A percentile compares a stretch with the other conserved stretches of the same genome.
phyloP scores from a whole-genome alignment of 1,140 invertebrate genomes.

The Drosophila sechellia region DNA sequence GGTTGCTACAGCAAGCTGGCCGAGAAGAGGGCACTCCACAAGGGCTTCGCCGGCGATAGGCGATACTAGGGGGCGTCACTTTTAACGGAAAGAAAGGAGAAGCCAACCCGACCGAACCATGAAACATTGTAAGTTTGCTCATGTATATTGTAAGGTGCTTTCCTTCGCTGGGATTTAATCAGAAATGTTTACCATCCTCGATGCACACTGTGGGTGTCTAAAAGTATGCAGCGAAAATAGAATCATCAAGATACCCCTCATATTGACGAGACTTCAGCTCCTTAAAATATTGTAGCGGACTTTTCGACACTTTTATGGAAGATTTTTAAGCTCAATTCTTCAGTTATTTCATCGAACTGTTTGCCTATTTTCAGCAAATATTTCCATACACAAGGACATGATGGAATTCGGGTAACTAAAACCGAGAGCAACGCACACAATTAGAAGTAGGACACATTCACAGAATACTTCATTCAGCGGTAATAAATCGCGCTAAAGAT shows the following conservation, averaged over 20 bases:
- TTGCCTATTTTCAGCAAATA: constrained; percentile 56
- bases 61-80: background rate
- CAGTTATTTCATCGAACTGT: too few relatives aligned
- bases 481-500: background rate
- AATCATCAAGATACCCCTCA: too few relatives aligned
- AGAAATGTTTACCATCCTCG: too few relatives aligned
- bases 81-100: background rate
- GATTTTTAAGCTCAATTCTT: too few relatives aligned
- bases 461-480: constrained; percentile 5
- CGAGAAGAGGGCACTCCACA: background rate
- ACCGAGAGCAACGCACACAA: constrained; percentile 6
- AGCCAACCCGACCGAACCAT: constrained; percentile 26
- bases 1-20: background rate
- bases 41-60: background rate
- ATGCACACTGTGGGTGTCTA: too few relatives aligned
- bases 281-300: too few relatives aligned
- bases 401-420: constrained; percentile 76
- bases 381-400: constrained; percentile 79
- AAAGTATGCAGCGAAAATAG: too few relatives aligned
- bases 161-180: too few relatives aligned
- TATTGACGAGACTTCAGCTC: background rate
- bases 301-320: too few relatives aligned
- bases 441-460: constrained; percentile 1
- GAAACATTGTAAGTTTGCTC: constrained; percentile 32
- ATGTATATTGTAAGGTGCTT: background rate